Evolutionary conservation across 2,888 invertebrate genomes (phyloP).

Genomic region (Thecocarcelia acutangulata): DNA sequence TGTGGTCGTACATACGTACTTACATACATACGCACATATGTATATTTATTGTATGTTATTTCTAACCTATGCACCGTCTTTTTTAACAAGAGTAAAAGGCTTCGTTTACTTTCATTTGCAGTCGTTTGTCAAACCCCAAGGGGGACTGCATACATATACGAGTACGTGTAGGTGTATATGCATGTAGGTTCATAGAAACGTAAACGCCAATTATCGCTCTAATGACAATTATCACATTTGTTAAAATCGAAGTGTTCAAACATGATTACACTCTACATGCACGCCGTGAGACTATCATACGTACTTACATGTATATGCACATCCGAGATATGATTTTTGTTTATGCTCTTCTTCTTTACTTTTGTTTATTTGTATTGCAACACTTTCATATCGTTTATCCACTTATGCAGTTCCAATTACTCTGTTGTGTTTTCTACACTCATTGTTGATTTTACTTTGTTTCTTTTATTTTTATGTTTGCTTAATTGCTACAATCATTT

Average conservation of each 20-base stretch:
- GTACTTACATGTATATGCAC: not conserved
- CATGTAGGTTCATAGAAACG: not conserved
- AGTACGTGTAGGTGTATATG: not conserved
- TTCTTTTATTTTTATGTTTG: conserved; percentile 31
- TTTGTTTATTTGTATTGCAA: conserved; percentile 46
- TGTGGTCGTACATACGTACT: not conserved
- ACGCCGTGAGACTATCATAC: not conserved
- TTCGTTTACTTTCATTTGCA: too few species aligned
- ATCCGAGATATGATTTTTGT: not conserved
- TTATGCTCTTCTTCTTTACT: conserved; percentile 32
- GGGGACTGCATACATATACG: not conserved
- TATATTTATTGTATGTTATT: not conserved
- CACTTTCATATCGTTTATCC: conserved; percentile 58
- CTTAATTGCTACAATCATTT: conserved; percentile 42
- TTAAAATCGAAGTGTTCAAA: conserved; percentile 51
- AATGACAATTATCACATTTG: conserved; percentile 67
- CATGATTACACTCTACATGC: conserved; percentile 16
- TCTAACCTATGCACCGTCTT: too few species aligned
- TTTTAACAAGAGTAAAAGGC: too few species aligned
- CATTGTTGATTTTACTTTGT: conserved; percentile 16
- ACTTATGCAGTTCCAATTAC: conserved; percentile 62
- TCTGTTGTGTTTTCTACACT: not conserved
- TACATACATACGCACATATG: not conserved
- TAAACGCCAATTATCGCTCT: conserved; percentile 34
- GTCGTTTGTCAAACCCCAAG: not conserved